These are phyloP conservation scores for Pterocles orientalis DNA, from an alignment of 2,113 vertebrate genomes.

Conservation along the genomic window DNA sequence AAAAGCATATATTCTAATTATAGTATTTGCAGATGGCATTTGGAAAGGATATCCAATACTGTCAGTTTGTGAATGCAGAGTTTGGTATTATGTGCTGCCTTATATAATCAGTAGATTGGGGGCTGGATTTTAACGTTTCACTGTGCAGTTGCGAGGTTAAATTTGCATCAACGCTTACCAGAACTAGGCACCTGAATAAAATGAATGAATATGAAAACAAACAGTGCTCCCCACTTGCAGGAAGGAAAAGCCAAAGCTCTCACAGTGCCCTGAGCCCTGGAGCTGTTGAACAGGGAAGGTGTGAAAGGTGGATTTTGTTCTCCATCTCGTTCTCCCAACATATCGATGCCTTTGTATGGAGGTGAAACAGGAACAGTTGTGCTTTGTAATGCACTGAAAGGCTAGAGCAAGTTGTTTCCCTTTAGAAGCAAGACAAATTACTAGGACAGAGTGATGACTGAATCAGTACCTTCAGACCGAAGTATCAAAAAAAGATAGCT, in stretches of 20 bases:
- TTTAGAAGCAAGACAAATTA: not conserved
- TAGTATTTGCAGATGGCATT: conserved; percentile 63
- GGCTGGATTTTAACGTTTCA: not conserved
- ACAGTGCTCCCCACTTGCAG: not conserved
- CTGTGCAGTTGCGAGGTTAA: not conserved
- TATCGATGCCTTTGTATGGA: not conserved
- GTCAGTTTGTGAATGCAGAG: conserved; percentile 25
- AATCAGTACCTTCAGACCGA: not conserved
- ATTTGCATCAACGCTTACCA: not conserved
- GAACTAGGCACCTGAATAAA: not conserved
- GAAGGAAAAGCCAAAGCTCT: not conserved
- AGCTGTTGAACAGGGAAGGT: not conserved
- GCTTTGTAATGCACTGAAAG: not conserved
- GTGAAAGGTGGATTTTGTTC: not conserved
- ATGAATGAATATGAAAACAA: not conserved
- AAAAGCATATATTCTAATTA: conserved; percentile 63
- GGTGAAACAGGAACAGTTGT: not conserved
- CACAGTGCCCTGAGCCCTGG: rapidly evolving
- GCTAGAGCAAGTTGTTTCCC: not conserved
- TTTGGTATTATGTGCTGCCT: not conserved
- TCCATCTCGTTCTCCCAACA: not conserved
- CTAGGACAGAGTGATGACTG: not conserved
- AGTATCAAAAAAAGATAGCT: not conserved
- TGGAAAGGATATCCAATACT: conserved; percentile 27
- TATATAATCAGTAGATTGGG: not conserved